phyloP scores from a whole-genome alignment of 2,113 vertebrate genomes.

The Parotia lawesii region DNA sequence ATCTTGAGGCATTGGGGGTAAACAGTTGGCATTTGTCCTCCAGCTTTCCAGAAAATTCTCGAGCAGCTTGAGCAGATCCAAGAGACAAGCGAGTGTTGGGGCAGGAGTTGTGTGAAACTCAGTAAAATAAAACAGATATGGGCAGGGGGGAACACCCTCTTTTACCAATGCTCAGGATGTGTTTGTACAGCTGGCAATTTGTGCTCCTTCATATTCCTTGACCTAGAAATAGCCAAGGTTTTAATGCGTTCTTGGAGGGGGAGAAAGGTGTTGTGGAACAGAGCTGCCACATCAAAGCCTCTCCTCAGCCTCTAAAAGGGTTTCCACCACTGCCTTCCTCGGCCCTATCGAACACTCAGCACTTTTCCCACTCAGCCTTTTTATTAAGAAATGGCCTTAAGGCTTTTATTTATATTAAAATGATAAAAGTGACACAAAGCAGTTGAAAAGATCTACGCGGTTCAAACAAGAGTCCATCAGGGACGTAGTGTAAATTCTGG shows the following conservation, averaged over 20 bases:
- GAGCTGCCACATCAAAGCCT: constrained; percentile 65
- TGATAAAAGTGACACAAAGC: constrained; percentile 51
- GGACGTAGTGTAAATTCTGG: background rate
- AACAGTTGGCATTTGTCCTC: background rate
- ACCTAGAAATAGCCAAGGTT: constrained; percentile 49
- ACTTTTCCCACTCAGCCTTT: constrained; percentile 41
- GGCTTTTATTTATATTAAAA: constrained; percentile 52
- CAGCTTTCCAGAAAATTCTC: background rate
- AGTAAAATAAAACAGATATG: constrained; percentile 43
- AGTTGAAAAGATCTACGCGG: background rate
- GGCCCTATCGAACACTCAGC: constrained; percentile 9
- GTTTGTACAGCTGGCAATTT: constrained; percentile 61
- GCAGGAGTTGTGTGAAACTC: constrained; percentile 41
- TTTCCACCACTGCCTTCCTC: constrained; percentile 28
- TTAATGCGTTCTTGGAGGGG: constrained; percentile 49
- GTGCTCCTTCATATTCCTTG: constrained; percentile 9
- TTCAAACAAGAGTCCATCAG: constrained; percentile 15
- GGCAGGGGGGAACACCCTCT: constrained; percentile 3
- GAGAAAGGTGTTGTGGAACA: constrained; percentile 45
- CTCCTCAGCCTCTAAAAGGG: constrained; percentile 40
- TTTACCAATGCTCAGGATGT: background rate
- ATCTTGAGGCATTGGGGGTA: background rate
- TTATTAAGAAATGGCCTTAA: background rate
- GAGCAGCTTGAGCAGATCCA: constrained; percentile 3
- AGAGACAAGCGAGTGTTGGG: background rate